Conservation (phyloP, 2,888 invertebrate species). For the Apomyelois bistriatella region DNA sequence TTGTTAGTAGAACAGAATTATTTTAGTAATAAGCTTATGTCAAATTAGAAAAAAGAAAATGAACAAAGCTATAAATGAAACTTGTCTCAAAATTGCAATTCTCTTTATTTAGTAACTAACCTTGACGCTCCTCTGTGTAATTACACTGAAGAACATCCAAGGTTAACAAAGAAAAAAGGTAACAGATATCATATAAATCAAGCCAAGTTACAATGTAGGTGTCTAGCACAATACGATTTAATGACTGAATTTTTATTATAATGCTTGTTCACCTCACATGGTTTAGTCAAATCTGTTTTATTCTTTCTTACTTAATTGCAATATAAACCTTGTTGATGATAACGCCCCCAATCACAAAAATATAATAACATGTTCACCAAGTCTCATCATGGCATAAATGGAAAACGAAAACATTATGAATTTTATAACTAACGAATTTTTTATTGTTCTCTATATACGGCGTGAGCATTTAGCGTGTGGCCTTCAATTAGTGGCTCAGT, state of each 20-base stretch:
- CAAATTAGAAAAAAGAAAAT: too few relatives aligned
- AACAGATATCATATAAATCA: slow-evolving; percentile 7
- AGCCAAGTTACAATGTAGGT: background rate
- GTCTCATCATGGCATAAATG: slow-evolving; percentile 13
- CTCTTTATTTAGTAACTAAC: slow-evolving; percentile 3
- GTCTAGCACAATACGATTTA: slow-evolving; percentile 3
- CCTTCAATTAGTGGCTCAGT: slow-evolving; percentile 49
- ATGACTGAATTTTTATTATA: background rate
- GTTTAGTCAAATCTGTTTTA: background rate
- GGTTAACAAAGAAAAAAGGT: slow-evolving; percentile 5
- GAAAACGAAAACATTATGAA: slow-evolving; percentile 20
- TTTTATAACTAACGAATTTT: slow-evolving; percentile 20
- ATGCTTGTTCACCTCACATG: background rate
- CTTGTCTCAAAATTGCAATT: background rate
- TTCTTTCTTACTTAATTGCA: slow-evolving; percentile 1
- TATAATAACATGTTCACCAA: slow-evolving; percentile 7
- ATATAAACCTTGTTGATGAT: background rate
- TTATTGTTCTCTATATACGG: slow-evolving; percentile 30
- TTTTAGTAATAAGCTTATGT: too few relatives aligned
- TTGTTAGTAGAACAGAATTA: too few relatives aligned
- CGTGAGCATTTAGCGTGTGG: slow-evolving; percentile 33
- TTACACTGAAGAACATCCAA: slow-evolving; percentile 7
- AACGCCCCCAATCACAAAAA: background rate
- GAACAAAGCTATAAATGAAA: background rate
- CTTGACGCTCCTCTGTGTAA: slow-evolving; percentile 5